A percentile compares a stretch with the other conserved stretches of the same genome.
Evolutionary conservation across 2,113 vertebrate species (phyloP).

Genomic region (Callopanchax toddi): DNA sequence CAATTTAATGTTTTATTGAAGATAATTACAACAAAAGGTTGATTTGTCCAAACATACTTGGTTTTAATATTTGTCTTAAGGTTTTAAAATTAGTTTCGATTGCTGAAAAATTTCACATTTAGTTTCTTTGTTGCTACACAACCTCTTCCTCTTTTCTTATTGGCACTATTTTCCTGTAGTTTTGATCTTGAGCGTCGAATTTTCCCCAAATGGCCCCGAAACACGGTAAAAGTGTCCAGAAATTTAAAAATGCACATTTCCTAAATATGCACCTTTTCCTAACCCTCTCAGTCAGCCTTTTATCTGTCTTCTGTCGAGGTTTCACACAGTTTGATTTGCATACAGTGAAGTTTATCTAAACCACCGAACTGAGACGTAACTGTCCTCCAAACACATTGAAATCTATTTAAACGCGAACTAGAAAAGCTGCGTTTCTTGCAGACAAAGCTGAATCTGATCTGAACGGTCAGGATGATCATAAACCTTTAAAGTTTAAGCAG

Average conservation of each 20-base stretch:
- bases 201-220: not conserved
- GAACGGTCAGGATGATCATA: too few relatives aligned
- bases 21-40: not conserved
- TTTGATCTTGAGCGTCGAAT: not conserved
- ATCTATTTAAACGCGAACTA: too few relatives aligned
- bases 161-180: conserved; percentile 28
- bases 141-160: conserved; percentile 42
- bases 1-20: not conserved
- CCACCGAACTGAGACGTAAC: not conserved
- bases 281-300: conserved; percentile 14
- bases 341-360: not conserved
- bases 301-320: conserved; percentile 31
- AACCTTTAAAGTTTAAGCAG: too few relatives aligned
- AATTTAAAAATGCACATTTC: not conserved
- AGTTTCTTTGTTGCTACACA: conserved; percentile 17
- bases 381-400: not conserved
- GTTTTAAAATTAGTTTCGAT: not conserved
- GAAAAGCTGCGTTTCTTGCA: not conserved
- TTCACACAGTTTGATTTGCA: not conserved
- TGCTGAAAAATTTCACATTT: not conserved
- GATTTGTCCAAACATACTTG: not conserved
- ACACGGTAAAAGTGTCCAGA: not conserved
- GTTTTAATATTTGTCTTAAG: fast-evolving
- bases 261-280: conserved; percentile 9
- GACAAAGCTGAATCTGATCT: too few relatives aligned